phyloP scores from a whole-genome alignment of 2,797 vertebrate species.

The Prunella strophiata region DNA sequence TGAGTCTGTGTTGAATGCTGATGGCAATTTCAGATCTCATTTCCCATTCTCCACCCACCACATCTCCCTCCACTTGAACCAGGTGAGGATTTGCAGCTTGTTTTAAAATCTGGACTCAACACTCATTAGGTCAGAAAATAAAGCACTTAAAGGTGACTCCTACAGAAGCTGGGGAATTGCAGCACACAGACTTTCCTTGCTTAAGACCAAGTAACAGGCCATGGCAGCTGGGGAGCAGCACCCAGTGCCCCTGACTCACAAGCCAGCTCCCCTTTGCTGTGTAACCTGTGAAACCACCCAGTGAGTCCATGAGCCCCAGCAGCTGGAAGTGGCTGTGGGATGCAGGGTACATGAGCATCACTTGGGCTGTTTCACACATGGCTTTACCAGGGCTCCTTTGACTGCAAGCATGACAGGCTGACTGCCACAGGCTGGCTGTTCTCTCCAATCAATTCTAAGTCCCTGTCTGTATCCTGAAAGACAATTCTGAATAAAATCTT shows the following conservation, averaged over 20 bases:
- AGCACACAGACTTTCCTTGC: not conserved
- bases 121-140: not conserved
- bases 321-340: not conserved
- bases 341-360: not conserved
- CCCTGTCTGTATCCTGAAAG: not conserved
- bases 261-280: not conserved
- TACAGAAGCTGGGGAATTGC: not conserved
- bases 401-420: not conserved
- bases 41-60: not conserved
- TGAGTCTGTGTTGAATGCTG: not conserved
- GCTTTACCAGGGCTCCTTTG: not conserved
- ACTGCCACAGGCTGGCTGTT: not conserved
- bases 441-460: not conserved
- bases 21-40: not conserved
- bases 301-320: not conserved
- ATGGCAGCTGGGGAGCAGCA: not conserved
- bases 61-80: not conserved
- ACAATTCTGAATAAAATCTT: not conserved
- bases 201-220: not conserved
- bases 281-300: not conserved
- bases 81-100: not conserved
- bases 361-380: not conserved
- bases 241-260: not conserved
- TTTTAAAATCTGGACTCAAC: not conserved
- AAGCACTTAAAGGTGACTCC: not conserved